These are phyloP conservation scores for Sylvia atricapilla DNA, from an alignment of 2,113 vertebrate genomes.

Conservation along the genomic window DNA sequence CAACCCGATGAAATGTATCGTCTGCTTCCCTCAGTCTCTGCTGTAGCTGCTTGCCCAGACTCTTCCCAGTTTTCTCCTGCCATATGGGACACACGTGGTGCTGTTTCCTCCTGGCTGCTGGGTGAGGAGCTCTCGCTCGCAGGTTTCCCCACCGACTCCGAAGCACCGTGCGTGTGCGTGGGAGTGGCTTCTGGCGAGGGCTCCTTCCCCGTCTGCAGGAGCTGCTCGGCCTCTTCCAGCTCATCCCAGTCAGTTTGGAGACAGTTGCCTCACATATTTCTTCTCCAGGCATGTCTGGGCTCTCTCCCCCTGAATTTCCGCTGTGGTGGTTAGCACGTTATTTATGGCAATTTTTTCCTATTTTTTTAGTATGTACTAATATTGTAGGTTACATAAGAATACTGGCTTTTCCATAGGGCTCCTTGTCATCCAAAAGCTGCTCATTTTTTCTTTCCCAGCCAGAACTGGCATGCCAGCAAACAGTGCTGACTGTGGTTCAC, in stretches of 20 bases:
- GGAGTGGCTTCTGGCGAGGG: neutral
- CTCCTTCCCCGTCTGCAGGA: neutral
- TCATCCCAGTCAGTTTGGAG: neutral
- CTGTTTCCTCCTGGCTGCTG: neutral
- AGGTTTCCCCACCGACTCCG: neutral
- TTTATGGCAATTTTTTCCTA: neutral
- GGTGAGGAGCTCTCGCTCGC: neutral
- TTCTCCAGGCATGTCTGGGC: neutral
- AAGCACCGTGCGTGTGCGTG: neutral
- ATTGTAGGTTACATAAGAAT: neutral
- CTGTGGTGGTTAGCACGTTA: neutral
- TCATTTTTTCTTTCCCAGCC: neutral
- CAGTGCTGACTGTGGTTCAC: neutral
- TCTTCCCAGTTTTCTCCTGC: neutral
- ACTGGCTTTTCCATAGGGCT: neutral
- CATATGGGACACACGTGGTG: neutral
- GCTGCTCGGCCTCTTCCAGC: conserved; percentile 20
- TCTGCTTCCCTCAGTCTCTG: neutral
- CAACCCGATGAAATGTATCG: neutral
- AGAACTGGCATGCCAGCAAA: neutral
- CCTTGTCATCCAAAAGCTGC: neutral
- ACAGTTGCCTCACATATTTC: neutral
- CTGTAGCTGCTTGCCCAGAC: neutral
- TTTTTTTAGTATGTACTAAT: neutral
- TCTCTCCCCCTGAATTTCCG: neutral